Base-by-base conservation (phyloP, 2,797 vertebrate genomes). In the Amphiprion clarkii region DNA sequence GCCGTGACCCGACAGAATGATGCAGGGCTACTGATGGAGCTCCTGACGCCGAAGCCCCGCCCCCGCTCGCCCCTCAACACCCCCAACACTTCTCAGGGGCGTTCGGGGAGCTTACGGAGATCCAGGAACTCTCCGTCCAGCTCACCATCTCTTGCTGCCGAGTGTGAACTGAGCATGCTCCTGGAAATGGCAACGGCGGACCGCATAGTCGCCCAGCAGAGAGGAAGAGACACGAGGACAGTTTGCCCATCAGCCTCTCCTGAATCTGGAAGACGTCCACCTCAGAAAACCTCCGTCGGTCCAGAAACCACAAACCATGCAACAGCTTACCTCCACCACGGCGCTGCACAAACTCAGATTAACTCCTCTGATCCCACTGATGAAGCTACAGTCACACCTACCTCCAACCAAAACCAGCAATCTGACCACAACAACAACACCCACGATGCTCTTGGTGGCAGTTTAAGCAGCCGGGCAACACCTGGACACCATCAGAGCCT, bases 101-200 rank as follows among this genome's bases (percentile, higher is more conserved):
- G 94, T 31, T 93, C 94, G 2, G 89, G 93, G 27, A 96, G 94
- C 84, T 71, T 92, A 13, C 95, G 94, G 0, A 96, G 96, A 19
- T 95, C 95, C 25, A 93, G 96, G 0, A 94, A 91, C 61, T 85
- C 83, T 8, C 72, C 85, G 0, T 77, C 78, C 19, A 12, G 87
- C 71, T 89, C 78, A 2, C 68, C 79, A 0, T 66, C 71, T 0
- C 0, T 92, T 1, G 86, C 89, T 8, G 94, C 95, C 0, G 95
- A 96, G 48, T 90, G 92, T 0, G 95, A 97, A 40, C 93, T 96
- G 62, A 94, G 91, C 84, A 87, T 81, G 36, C 93, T 96, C 82
- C 86, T 97, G 77, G 95, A 92, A 81, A 71, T 52, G 51, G 8
- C 82, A 25, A 84, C 87, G 33, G 69, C 81, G 0, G 21, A 94